phyloP scores from a whole-genome alignment of 2,888 invertebrate species.

The Eulithis prunata region DNA sequence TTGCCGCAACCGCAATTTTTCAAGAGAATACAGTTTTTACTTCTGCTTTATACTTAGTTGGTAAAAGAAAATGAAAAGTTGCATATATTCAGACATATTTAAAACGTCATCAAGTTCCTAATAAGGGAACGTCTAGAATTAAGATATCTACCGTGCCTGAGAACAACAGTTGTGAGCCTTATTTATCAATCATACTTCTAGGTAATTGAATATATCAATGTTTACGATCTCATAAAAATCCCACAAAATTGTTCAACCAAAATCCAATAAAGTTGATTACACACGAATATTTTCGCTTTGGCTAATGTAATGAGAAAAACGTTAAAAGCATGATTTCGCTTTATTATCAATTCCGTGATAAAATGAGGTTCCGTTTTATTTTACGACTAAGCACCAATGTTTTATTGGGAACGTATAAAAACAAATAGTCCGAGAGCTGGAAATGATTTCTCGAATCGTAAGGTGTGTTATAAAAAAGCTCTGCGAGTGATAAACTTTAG shows the following conservation, averaged over 20 bases:
- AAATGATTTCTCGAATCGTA: background rate
- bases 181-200: constrained; percentile 9
- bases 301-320: constrained; percentile 33
- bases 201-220: constrained; percentile 17
- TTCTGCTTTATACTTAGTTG: no score
- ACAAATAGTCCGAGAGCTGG: constrained; percentile 10
- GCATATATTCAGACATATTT: no score
- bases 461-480: background rate
- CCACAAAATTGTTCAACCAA: constrained; percentile 25
- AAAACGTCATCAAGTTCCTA: no score
- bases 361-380: constrained; percentile 31
- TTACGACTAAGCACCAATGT: constrained; percentile 29
- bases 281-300: constrained; percentile 24
- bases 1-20: no score
- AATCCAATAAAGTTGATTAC: constrained; percentile 32
- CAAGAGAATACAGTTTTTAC: no score
- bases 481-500: background rate
- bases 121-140: no score
- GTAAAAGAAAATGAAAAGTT: no score
- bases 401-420: constrained; percentile 33
- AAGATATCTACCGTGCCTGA: no score
- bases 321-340: constrained; percentile 31
- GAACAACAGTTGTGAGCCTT: no score
- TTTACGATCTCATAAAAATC: constrained; percentile 29
- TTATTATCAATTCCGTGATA: constrained; percentile 32